These are phyloP conservation scores for Chrysotoxum bicinctum DNA, from an alignment of 2,888 invertebrate species.

Conservation along the genomic window DNA sequence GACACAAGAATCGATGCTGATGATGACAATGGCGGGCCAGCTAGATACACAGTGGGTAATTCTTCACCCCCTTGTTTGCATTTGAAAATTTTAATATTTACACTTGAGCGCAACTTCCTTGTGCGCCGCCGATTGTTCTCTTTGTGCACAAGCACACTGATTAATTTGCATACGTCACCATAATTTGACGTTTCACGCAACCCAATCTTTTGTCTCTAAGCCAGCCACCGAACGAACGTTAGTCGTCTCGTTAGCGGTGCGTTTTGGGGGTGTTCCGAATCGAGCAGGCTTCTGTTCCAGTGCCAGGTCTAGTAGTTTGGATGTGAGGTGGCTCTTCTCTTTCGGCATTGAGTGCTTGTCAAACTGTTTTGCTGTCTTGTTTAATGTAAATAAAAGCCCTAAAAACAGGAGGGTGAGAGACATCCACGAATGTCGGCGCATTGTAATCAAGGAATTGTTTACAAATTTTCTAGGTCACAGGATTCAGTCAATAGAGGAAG, in stretches of 20 bases:
- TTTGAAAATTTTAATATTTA: constrained; percentile 71
- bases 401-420: constrained; percentile 22
- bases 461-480: constrained; percentile 72
- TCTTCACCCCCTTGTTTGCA: constrained; percentile 59
- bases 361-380: constrained; percentile 62
- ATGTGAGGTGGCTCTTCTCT: constrained; percentile 4
- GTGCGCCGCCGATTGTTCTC: constrained; percentile 64
- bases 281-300: background rate
- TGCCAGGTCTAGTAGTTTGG: background rate
- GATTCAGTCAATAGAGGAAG: constrained; percentile 53
- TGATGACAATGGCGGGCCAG: background rate
- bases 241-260: constrained; percentile 7
- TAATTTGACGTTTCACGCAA: constrained; percentile 73
- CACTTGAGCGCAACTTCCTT: constrained; percentile 70
- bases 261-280: background rate
- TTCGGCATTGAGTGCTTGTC: constrained; percentile 57
- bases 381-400: constrained; percentile 54
- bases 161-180: constrained; percentile 74
- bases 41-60: background rate
- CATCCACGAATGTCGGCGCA: constrained; percentile 48
- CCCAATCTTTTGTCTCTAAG: constrained; percentile 56
- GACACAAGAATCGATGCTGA: constrained; percentile 10
- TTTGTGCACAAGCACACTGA: constrained; percentile 70
- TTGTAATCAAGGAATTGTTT: constrained; percentile 72
- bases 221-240: background rate